Evolutionary conservation across 92 coral and sea anemone genomes (phyloP).

Genomic region (Umimayanthus kanabou): DNA sequence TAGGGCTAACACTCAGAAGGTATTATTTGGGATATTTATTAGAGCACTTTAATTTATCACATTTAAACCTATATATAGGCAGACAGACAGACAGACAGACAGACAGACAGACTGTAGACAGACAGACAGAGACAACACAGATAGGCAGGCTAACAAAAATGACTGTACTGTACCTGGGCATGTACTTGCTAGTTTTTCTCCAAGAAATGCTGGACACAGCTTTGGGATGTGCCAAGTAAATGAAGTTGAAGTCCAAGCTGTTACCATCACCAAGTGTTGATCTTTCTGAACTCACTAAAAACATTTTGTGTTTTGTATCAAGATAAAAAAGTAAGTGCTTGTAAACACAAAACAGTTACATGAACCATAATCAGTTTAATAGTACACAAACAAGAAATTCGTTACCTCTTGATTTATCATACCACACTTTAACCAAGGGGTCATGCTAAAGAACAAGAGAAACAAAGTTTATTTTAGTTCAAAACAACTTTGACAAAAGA

Average conservation of each 20-base stretch:
- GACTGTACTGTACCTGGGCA: constrained; percentile 77
- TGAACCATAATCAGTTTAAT: too few relatives aligned
- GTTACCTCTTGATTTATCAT: constrained; percentile 79
- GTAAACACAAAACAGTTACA: too few relatives aligned
- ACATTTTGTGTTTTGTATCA: neutral
- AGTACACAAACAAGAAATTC: too few relatives aligned
- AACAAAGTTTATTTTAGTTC: neutral
- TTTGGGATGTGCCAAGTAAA: constrained; percentile 90
- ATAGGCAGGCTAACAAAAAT: neutral
- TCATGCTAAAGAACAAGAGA: constrained; percentile 67
- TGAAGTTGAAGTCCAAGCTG: constrained; percentile 72
- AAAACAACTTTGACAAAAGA: neutral
- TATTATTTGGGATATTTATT: too few relatives aligned
- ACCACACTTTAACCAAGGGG: constrained; percentile 93
- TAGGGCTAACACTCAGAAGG: too few relatives aligned
- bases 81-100: too few relatives aligned
- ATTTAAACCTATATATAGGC: too few relatives aligned
- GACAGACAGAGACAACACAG: neutral
- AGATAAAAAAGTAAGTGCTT: too few relatives aligned
- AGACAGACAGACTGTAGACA: neutral
- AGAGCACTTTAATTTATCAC: too few relatives aligned
- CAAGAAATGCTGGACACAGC: constrained; percentile 93
- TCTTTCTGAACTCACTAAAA: constrained; percentile 49
- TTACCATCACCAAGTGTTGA: neutral
- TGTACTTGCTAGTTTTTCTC: constrained; percentile 93